Percentiles rank a stretch among this genome's conserved stretches.
These are phyloP conservation scores for Heliocidaris erythrogramma DNA, from an alignment of 35 echinoderm and acorn worm species.

Conservation along the genomic window DNA sequence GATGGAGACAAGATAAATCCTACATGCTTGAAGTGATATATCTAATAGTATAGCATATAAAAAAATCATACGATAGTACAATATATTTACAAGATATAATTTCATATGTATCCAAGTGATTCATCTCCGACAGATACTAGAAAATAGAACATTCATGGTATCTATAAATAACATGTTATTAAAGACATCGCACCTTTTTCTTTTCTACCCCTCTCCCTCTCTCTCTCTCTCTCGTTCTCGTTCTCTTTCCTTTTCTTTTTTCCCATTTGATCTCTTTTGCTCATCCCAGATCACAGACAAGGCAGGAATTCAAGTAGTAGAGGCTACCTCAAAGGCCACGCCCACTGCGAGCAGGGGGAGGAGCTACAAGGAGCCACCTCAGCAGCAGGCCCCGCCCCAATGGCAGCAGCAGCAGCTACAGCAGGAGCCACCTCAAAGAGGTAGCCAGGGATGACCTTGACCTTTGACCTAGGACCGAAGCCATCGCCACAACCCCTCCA, in stretches of 20 bases:
- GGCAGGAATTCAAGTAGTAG: constrained; percentile 39
- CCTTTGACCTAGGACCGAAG: constrained; percentile 29
- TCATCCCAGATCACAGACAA: background rate
- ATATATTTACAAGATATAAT: too few relatives aligned
- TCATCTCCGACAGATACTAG: background rate
- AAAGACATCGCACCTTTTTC: too few relatives aligned
- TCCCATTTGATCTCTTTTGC: background rate
- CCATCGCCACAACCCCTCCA: background rate
- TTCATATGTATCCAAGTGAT: too few relatives aligned
- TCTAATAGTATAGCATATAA: too few relatives aligned
- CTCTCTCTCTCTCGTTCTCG: background rate
- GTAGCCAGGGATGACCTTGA: constrained; percentile 18
- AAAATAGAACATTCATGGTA: background rate
- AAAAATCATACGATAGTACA: too few relatives aligned
- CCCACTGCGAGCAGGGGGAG: constrained; percentile 2
- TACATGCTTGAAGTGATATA: too few relatives aligned
- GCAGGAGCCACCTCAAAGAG: constrained; percentile 18
- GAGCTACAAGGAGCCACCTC: constrained; percentile 26
- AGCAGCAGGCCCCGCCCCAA: background rate
- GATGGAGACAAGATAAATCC: too few relatives aligned
- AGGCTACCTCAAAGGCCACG: constrained; percentile 12
- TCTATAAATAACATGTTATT: background rate
- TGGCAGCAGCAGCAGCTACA: constrained; percentile 22
- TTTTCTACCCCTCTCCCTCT: too few relatives aligned
- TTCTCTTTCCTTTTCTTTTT: background rate